These are phyloP conservation scores for Diadophis punctatus DNA, from an alignment of 2,113 vertebrate species.

Conservation along the genomic window DNA sequence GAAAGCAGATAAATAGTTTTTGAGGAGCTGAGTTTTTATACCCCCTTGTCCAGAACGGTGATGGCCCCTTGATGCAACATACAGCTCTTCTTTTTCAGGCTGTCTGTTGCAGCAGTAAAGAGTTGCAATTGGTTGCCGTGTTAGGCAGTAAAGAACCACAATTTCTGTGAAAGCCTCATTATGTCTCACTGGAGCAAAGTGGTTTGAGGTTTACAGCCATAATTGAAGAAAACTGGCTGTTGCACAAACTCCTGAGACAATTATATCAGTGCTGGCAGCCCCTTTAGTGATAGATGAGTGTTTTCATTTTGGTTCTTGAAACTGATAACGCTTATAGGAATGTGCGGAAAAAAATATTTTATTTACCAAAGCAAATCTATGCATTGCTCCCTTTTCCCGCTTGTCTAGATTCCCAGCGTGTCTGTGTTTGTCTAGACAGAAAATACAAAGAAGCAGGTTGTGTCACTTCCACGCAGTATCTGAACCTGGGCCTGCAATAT, in stretches of 20 bases:
- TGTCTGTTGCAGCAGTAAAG: not conserved
- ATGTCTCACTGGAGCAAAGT: slow-evolving; percentile 9
- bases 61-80: no score
- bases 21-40: not conserved
- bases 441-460: slow-evolving; percentile 52
- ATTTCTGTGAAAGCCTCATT: slow-evolving; percentile 4
- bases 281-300: slow-evolving; percentile 42
- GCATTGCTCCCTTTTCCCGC: not conserved
- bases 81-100: not conserved
- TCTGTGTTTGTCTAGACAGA: slow-evolving; percentile 47
- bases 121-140: not conserved
- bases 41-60: not conserved
- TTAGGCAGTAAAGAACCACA: not conserved
- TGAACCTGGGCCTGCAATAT: slow-evolving; percentile 64
- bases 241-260: not conserved
- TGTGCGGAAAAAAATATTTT: slow-evolving; percentile 19
- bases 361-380: slow-evolving; percentile 4
- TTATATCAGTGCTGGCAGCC: not conserved
- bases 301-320: slow-evolving; percentile 25
- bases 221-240: slow-evolving; percentile 16
- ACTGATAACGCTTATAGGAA: not conserved
- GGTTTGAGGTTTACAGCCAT: slow-evolving; percentile 30
- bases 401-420: slow-evolving; percentile 4
- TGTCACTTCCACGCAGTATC: slow-evolving; percentile 41
- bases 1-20: not conserved